A percentile compares a stretch with the other conserved stretches of the same genome.
Evolutionary conservation across 1,140 invertebrate species (phyloP).

Genomic region (Trichogramma pretiosum): DNA sequence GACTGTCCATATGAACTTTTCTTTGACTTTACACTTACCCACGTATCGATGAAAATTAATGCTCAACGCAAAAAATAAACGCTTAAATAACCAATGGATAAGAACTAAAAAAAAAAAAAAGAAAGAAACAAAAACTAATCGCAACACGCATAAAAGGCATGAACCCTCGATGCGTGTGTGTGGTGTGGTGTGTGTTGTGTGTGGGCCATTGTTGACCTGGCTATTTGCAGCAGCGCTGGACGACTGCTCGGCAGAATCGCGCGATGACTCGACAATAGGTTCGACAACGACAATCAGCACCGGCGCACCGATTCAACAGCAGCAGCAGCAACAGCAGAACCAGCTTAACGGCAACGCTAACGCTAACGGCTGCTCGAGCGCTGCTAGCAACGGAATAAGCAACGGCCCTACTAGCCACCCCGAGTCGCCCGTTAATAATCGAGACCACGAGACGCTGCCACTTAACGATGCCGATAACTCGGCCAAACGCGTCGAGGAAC

Average conservation of each 20-base stretch:
- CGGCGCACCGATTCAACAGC: slow-evolving; percentile 25
- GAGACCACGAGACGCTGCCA: slow-evolving; percentile 33
- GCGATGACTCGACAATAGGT: slow-evolving; percentile 18
- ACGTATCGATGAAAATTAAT: too few relatives aligned
- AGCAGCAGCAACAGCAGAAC: slow-evolving; percentile 32
- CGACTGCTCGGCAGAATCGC: slow-evolving; percentile 16
- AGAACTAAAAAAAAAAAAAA: background rate
- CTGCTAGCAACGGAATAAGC: slow-evolving; percentile 39
- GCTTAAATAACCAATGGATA: too few relatives aligned
- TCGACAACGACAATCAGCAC: too few relatives aligned
- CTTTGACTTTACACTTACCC: too few relatives aligned
- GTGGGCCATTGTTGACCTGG: background rate
- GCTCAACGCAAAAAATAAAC: too few relatives aligned
- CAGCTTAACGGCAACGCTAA: slow-evolving; percentile 42
- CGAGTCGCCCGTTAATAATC: slow-evolving; percentile 40
- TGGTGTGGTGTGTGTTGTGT: background rate
- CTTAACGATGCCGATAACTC: slow-evolving; percentile 32
- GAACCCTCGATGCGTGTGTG: background rate
- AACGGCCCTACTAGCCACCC: slow-evolving; percentile 32
- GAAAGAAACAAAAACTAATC: background rate
- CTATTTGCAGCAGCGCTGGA: slow-evolving; percentile 22
- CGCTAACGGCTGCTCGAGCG: slow-evolving; percentile 38
- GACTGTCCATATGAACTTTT: too few relatives aligned
- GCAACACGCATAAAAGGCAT: too few relatives aligned
- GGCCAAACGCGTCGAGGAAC: slow-evolving; percentile 51